Conservation (phyloP, 2,113 vertebrate genomes). For the Rallus limicola region DNA sequence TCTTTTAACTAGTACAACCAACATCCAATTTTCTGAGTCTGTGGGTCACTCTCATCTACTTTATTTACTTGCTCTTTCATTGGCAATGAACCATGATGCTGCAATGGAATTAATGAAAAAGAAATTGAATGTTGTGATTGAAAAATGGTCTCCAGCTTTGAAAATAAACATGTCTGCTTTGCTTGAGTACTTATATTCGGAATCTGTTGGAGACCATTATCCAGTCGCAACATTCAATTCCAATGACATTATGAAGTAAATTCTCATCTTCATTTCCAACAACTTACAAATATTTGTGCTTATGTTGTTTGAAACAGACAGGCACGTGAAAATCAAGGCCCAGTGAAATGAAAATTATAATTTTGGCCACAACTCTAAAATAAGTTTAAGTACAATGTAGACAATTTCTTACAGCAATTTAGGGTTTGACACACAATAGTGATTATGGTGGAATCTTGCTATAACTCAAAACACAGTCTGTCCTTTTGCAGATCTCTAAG, state of each 20-base stretch:
- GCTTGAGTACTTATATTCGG: conserved; percentile 42
- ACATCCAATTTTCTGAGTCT: neutral
- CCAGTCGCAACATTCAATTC: conserved; percentile 25
- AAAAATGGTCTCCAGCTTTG: conserved; percentile 69
- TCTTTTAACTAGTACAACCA: neutral
- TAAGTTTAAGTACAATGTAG: neutral
- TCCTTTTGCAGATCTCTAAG: neutral
- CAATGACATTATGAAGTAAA: conserved; percentile 16
- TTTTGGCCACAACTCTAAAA: neutral
- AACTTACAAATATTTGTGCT: neutral
- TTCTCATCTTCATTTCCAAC: conserved; percentile 34
- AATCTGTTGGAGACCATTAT: conserved; percentile 63
- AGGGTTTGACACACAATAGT: neutral
- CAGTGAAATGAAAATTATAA: neutral
- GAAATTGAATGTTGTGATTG: conserved; percentile 66
- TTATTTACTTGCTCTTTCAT: conserved; percentile 53
- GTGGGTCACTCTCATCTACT: conserved; percentile 24
- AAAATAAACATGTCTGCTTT: conserved; percentile 64
- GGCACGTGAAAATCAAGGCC: neutral
- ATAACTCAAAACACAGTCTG: neutral
- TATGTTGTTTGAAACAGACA: neutral
- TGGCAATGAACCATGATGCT: conserved; percentile 39
- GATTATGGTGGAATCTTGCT: neutral
- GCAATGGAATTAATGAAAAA: conserved; percentile 72
- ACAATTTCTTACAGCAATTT: neutral